Percentiles rank a stretch among this genome's conserved stretches.
phyloP scores from a whole-genome alignment of 2,797 vertebrate genomes.

The Semaprochilodus insignis region DNA sequence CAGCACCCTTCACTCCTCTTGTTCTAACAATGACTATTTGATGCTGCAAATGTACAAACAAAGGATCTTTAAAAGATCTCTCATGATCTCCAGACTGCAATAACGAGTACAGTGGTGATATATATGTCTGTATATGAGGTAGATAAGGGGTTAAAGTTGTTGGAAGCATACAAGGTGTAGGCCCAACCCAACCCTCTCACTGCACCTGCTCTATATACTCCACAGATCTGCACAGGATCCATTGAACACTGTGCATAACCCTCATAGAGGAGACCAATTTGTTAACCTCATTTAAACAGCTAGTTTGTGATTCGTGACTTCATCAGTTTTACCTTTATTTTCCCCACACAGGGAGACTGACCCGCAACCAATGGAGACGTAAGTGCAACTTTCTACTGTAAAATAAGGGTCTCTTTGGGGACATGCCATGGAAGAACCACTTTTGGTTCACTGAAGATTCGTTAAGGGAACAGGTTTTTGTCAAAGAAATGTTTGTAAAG shows the following conservation, averaged over 20 bases:
- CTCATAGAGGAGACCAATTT: too few species aligned
- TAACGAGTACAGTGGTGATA: too few species aligned
- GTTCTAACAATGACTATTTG: too few species aligned
- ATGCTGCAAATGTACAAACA: too few species aligned
- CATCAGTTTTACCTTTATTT: constrained; percentile 34
- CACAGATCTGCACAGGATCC: background rate
- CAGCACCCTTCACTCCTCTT: too few species aligned
- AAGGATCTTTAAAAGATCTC: too few species aligned
- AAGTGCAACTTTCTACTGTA: constrained; percentile 53
- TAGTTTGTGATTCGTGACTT: background rate
- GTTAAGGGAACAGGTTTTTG: background rate
- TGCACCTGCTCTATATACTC: background rate
- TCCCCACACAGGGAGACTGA: constrained; percentile 70
- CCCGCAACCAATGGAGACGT: constrained; percentile 70
- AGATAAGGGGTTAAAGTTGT: constrained; percentile 2
- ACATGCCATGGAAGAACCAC: too few species aligned
- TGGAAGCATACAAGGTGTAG: background rate
- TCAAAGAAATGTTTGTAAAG: background rate
- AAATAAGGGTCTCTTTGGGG: background rate
- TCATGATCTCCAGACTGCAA: too few species aligned
- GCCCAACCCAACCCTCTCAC: background rate
- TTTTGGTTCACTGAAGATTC: too few species aligned
- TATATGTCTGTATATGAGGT: too few species aligned
- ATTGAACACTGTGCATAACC: background rate
- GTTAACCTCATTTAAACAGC: too few species aligned